Evolutionary conservation across 2,113 vertebrate species (phyloP), one percentile per base, ranked within the genome.

Genomic region (Lichenostomus cassidix): DNA sequence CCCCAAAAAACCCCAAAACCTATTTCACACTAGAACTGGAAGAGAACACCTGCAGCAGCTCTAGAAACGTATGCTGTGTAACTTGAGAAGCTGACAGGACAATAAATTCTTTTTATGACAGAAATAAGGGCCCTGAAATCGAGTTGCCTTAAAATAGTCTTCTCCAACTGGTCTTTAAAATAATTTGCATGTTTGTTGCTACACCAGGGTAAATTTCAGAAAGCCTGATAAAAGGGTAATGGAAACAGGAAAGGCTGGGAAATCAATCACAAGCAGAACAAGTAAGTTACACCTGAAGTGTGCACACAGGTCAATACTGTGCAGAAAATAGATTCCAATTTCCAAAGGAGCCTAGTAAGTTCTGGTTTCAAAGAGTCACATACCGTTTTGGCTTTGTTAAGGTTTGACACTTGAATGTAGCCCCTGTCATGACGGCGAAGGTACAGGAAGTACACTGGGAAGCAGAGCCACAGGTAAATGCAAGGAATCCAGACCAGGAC

Each of bases 371-470:
- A 33, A 15, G 50, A 9, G 60, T 0, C 19, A 98, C 98, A 83
- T 81, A 99, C 99, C 19, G 99, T 99, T 98, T 99, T 99, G 95
- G 98, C 98, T 98, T 98, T 99, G 98, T 99, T 99, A 70, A 99
- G 98, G 93, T 96, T 97, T 31, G 97, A 99, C 99, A 99, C 99
- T 62, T 99, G 98, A 79, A 99, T 99, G 96, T 99, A 99, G 8
- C 99, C 99, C 7, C 94, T 96, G 95, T 98, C 94, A 69, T 99
- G 98, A 41, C 23, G 83, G 67, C 96, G 98, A 50, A 99, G 99
- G 96, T 99, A 98, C 28, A 99, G 14, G 60, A 96, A 95, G 96
- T 99, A 99, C 96, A 99, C 58, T 3, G 99, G 99, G 50, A 98
- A 98, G 93, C 98, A 98, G 31, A 96, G 13, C 99, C 99, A 99